These are phyloP conservation scores for Tenualosa thibaudeaui DNA, from an alignment of 2,797 vertebrate genomes.

Conservation along the genomic window DNA sequence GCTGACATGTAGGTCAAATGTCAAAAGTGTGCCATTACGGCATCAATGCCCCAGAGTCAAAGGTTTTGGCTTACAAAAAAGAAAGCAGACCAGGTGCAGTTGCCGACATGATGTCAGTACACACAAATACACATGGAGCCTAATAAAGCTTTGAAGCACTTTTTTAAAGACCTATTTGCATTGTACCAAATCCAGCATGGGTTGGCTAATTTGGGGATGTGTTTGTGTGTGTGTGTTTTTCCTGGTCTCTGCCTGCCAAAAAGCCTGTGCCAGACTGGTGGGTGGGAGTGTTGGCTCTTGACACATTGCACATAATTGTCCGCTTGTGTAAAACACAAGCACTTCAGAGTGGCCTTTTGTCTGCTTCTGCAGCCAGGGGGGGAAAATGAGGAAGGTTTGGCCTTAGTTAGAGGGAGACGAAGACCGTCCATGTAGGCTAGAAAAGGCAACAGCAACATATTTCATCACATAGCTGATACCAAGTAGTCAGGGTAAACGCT, in stretches of 20 bases:
- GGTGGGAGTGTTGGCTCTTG: slow-evolving; percentile 42
- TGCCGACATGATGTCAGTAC: not conserved
- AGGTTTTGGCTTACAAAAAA: not conserved
- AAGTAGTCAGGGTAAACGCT: not conserved
- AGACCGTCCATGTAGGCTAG: not conserved
- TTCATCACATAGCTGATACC: not conserved
- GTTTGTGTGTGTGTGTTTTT: not conserved
- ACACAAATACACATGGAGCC: slow-evolving; percentile 30
- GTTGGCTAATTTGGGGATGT: slow-evolving; percentile 28
- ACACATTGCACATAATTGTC: slow-evolving; percentile 37
- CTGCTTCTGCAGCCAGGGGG: not conserved
- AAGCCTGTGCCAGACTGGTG: slow-evolving; percentile 7
- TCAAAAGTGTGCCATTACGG: slow-evolving; percentile 3
- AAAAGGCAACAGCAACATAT: not conserved
- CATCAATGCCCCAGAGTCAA: not conserved
- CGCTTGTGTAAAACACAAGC: slow-evolving; percentile 36
- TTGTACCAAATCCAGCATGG: slow-evolving; percentile 17
- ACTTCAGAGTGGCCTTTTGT: not conserved
- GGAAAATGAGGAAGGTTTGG: not conserved
- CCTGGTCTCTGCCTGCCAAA: slow-evolving; percentile 21
- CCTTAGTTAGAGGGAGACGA: not conserved
- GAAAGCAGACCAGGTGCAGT: not conserved
- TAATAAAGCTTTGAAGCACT: slow-evolving; percentile 6
- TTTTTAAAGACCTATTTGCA: not conserved
- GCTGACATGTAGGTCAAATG: not conserved